These are phyloP conservation scores for Pteruthius melanotis DNA, from an alignment of 2,113 vertebrate species.

Conservation along the genomic window DNA sequence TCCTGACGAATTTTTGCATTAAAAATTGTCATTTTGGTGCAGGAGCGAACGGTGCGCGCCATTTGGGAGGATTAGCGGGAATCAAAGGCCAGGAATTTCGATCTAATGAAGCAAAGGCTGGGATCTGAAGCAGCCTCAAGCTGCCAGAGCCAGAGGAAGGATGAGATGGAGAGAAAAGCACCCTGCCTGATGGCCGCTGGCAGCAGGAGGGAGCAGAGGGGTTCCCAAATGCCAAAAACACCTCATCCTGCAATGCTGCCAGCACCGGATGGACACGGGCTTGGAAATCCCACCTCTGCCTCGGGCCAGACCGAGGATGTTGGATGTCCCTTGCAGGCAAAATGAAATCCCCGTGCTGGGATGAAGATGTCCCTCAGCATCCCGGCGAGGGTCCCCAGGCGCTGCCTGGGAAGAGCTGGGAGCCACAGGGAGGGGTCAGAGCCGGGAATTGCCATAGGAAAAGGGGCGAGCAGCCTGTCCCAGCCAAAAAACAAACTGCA, in stretches of 20 bases:
- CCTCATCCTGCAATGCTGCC: not conserved
- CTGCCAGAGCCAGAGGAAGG: not conserved
- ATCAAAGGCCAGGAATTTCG: not conserved
- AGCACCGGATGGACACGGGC: rapidly evolving
- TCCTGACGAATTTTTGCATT: not conserved
- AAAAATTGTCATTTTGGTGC: not conserved
- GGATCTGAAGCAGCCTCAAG: not conserved
- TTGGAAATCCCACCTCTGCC: not conserved
- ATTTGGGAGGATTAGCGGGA: not conserved
- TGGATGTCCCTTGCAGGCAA: not conserved
- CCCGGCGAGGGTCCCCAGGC: rapidly evolving
- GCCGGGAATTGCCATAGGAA: rapidly evolving
- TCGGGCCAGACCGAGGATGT: rapidly evolving
- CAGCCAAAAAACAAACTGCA: rapidly evolving
- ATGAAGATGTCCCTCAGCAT: not conserved
- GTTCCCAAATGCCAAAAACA: not conserved
- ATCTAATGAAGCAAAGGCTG: not conserved
- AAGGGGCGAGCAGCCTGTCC: not conserved
- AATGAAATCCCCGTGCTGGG: not conserved
- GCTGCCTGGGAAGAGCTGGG: no score
- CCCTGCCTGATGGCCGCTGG: not conserved
- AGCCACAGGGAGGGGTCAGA: not conserved
- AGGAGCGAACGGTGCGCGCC: rapidly evolving
- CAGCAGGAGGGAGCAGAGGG: not conserved
- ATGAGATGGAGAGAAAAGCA: not conserved